Percentiles rank a stretch among this genome's conserved stretches.
Evolutionary conservation across 2,113 vertebrate species (phyloP).

Genomic region (Myiozetetes cayanensis): DNA sequence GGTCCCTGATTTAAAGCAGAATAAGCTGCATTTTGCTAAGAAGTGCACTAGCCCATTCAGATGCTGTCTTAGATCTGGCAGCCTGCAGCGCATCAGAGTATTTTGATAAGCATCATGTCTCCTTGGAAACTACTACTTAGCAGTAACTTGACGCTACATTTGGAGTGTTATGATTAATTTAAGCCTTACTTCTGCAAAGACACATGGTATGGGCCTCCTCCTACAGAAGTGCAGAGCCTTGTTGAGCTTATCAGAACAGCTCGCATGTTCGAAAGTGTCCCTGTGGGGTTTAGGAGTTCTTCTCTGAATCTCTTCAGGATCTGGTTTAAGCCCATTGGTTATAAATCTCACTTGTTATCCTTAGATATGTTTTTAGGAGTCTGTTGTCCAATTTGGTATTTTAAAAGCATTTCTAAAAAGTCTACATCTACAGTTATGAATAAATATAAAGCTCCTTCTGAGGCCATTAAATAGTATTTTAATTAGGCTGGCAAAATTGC

Average conservation of each 20-base stretch:
- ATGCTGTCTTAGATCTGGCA: slow-evolving; percentile 22
- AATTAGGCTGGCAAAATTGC: slow-evolving; percentile 79
- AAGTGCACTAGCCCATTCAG: slow-evolving; percentile 33
- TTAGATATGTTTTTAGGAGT: slow-evolving; percentile 13
- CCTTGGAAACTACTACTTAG: slow-evolving; percentile 68
- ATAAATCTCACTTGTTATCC: slow-evolving; percentile 27
- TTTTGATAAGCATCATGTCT: slow-evolving; percentile 59
- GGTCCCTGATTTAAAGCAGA: background rate
- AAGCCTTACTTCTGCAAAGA: slow-evolving; percentile 52
- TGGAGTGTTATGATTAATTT: slow-evolving; percentile 64
- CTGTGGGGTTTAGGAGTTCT: background rate
- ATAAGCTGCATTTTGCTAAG: background rate
- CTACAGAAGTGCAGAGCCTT: slow-evolving; percentile 33
- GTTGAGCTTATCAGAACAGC: slow-evolving; percentile 51
- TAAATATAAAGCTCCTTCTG: slow-evolving; percentile 71
- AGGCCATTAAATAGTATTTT: slow-evolving; percentile 71
- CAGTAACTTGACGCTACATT: slow-evolving; percentile 33
- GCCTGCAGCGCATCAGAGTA: slow-evolving; percentile 6
- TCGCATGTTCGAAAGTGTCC: background rate
- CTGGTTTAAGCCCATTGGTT: background rate
- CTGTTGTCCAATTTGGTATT: slow-evolving; percentile 35
- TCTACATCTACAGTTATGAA: slow-evolving; percentile 44
- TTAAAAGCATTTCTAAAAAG: slow-evolving; percentile 49
- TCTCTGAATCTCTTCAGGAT: slow-evolving; percentile 7
- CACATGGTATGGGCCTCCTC: slow-evolving; percentile 24